A percentile compares a stretch with the other conserved stretches of the same genome.
These are phyloP conservation scores for Esox niger DNA, from an alignment of 2,113 vertebrate species.

Conservation along the genomic window DNA sequence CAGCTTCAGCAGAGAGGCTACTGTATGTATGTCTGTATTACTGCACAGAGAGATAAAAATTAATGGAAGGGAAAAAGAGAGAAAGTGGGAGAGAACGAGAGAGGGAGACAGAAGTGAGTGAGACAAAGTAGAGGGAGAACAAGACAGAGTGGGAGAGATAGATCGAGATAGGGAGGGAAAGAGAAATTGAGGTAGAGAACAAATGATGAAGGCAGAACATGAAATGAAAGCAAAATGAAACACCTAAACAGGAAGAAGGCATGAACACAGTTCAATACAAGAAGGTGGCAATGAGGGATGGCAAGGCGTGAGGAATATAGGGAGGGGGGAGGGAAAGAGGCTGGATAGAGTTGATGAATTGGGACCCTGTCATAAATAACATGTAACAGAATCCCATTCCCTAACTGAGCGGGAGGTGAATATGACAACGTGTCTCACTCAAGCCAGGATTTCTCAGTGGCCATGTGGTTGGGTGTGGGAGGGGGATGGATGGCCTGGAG, in stretches of 20 bases:
- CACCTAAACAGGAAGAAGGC: background rate
- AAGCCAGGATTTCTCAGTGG: background rate
- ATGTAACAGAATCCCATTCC: background rate
- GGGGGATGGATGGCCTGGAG: too few species aligned
- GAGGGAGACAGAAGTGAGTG: background rate
- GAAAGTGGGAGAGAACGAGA: background rate
- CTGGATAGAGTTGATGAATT: background rate
- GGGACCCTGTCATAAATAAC: background rate
- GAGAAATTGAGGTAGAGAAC: slow-evolving; percentile 25
- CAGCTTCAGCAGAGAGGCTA: slow-evolving; percentile 93
- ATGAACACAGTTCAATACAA: slow-evolving; percentile 1
- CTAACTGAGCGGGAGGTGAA: slow-evolving; percentile 6
- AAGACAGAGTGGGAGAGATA: slow-evolving; percentile 25
- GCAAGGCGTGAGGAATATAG: background rate
- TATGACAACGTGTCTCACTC: slow-evolving; percentile 1
- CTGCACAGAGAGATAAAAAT: slow-evolving; percentile 63
- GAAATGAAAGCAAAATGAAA: background rate
- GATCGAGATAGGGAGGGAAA: slow-evolving; percentile 3
- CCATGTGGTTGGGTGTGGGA: too few species aligned
- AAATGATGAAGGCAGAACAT: background rate
- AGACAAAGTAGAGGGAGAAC: background rate
- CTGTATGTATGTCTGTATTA: slow-evolving; percentile 94
- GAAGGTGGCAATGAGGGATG: background rate
- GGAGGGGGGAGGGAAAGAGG: background rate
- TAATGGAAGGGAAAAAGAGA: background rate